Conservation (phyloP, 2,888 invertebrate genomes). For the Trissolcus japonicus region DNA sequence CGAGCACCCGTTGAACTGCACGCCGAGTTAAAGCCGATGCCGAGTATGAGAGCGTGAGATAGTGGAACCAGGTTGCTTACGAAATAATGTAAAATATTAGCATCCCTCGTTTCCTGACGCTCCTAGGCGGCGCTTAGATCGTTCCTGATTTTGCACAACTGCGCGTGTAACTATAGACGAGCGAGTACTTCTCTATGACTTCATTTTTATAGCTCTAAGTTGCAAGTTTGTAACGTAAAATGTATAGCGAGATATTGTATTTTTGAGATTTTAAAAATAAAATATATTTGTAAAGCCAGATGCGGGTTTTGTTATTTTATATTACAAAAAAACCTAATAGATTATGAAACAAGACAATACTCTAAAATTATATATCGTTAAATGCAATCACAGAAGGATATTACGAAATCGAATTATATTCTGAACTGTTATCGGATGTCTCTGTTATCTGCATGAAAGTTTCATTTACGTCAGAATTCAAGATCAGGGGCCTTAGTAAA, state of each 20-base stretch:
- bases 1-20: slow-evolving; percentile 76
- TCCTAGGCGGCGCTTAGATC: slow-evolving; percentile 29
- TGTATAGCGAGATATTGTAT: slow-evolving; percentile 48
- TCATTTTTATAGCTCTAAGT: slow-evolving; percentile 36
- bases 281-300: slow-evolving; percentile 46
- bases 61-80: neutral
- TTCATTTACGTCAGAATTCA: slow-evolving; percentile 18
- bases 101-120: slow-evolving; percentile 13
- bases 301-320: no score
- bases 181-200: slow-evolving; percentile 15
- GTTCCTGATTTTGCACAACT: slow-evolving; percentile 44
- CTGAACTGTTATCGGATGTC: neutral
- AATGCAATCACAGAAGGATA: neutral
- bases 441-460: slow-evolving; percentile 7
- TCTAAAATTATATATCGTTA: no score
- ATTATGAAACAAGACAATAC: no score
- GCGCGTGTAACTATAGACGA: slow-evolving; percentile 15
- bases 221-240: slow-evolving; percentile 43
- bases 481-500: slow-evolving; percentile 6
- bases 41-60: neutral
- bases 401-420: slow-evolving; percentile 8
- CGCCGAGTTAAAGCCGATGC: slow-evolving; percentile 78
- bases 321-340: no score
- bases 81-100: neutral
- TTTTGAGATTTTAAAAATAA: slow-evolving; percentile 50